Evolutionary conservation across 2,888 invertebrate species (phyloP).

Genomic region (Drosophila mercatorum): DNA sequence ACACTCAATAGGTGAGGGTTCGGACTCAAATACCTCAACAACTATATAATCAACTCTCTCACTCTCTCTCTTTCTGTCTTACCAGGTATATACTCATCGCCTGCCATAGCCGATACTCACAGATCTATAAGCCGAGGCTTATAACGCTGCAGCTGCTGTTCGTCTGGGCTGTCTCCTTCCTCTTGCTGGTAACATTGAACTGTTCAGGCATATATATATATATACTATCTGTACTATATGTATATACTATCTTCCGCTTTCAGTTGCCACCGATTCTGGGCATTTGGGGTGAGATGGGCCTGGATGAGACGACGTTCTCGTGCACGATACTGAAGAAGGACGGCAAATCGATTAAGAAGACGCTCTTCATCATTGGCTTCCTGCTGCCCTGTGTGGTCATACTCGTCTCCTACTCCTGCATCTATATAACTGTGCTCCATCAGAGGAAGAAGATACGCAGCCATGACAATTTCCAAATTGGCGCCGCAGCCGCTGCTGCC

Average conservation of each 20-base stretch:
- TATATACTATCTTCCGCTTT: conserved; percentile 43
- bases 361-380: conserved; percentile 93
- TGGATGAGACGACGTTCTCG: conserved; percentile 92
- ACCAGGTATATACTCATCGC: conserved; percentile 93
- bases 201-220: too few relatives aligned
- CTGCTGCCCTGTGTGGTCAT: conserved; percentile 93
- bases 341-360: conserved; percentile 92
- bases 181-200: conserved; percentile 87
- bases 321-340: conserved; percentile 94
- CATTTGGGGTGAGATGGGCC: conserved; percentile 93
- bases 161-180: conserved; percentile 92
- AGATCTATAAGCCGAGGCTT: conserved; percentile 90
- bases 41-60: background rate
- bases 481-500: conserved; percentile 60
- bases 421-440: conserved; percentile 91
- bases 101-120: conserved; percentile 91
- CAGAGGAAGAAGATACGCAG: conserved; percentile 90
- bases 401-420: conserved; percentile 93
- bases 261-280: conserved; percentile 92
- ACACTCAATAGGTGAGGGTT: conserved; percentile 91
- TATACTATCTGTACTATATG: background rate
- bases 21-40: too few relatives aligned
- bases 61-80: background rate
- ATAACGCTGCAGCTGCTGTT: conserved; percentile 91
- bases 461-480: conserved; percentile 85